Conservation (phyloP, 2,797 vertebrate genomes). For the Gorsachius magnificus region DNA sequence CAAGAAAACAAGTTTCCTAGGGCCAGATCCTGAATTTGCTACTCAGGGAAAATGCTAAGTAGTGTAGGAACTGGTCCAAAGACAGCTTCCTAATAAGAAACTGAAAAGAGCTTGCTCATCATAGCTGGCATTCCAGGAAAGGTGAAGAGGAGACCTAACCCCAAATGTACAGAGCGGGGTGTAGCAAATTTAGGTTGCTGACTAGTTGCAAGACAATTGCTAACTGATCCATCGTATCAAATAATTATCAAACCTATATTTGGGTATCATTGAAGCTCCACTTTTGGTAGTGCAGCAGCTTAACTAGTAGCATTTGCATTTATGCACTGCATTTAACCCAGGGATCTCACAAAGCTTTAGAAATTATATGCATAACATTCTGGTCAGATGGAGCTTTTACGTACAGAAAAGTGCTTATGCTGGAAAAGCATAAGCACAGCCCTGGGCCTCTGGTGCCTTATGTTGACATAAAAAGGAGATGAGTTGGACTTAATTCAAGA, state of each 20-base stretch:
- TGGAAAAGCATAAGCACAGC: slow-evolving; percentile 20
- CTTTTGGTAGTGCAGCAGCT: background rate
- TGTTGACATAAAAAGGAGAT: slow-evolving; percentile 43
- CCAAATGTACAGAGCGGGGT: background rate
- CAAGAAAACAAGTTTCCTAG: slow-evolving; percentile 29
- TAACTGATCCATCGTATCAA: background rate
- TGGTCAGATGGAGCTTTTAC: background rate
- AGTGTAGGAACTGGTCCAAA: slow-evolving; percentile 58
- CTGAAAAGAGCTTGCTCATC: slow-evolving; percentile 66
- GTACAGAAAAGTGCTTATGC: background rate
- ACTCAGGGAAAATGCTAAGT: slow-evolving; percentile 51
- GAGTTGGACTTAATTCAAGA: slow-evolving; percentile 48
- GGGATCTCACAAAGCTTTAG: background rate
- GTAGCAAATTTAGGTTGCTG: slow-evolving; percentile 9
- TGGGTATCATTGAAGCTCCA: background rate
- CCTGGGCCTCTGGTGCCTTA: slow-evolving; percentile 12
- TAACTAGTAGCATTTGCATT: background rate
- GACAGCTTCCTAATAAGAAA: slow-evolving; percentile 53
- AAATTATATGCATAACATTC: background rate
- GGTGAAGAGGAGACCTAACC: slow-evolving; percentile 3
- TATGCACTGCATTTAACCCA: background rate
- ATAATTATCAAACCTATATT: background rate
- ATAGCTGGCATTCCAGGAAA: slow-evolving; percentile 55
- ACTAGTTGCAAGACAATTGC: background rate
- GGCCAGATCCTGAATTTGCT: slow-evolving; percentile 47